Evolutionary conservation across 2,113 vertebrate species (phyloP).

Genomic region (Chrysemys picta): DNA sequence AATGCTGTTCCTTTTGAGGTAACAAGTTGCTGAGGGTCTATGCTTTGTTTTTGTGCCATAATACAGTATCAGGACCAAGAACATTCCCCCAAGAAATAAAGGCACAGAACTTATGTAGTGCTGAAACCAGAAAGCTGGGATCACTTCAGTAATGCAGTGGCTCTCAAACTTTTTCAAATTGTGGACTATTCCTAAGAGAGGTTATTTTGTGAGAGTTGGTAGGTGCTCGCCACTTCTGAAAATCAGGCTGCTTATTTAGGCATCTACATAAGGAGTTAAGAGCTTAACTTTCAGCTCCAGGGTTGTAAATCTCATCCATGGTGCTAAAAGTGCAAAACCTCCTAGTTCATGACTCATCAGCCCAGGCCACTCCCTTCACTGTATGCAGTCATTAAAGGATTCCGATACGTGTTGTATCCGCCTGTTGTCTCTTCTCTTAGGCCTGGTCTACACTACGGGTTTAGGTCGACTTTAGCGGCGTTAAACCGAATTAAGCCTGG

Average conservation of each 20-base stretch:
- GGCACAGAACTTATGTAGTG: fast-evolving
- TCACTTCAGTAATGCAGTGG: background rate
- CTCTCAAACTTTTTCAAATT: background rate
- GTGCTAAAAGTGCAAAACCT: background rate
- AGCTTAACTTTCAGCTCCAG: background rate
- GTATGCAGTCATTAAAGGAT: background rate
- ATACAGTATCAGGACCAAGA: background rate
- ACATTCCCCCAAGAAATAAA: background rate
- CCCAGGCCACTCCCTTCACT: background rate
- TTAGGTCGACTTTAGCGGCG: too few relatives aligned
- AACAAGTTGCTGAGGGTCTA: background rate
- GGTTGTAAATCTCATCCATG: background rate
- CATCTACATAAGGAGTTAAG: background rate
- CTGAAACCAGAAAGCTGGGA: fast-evolving
- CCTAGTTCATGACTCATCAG: background rate
- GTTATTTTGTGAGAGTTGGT: fast-evolving
- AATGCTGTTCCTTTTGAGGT: background rate
- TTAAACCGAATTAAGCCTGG: too few relatives aligned
- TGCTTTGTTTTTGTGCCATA: background rate
- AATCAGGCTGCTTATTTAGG: background rate
- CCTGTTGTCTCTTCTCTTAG: background rate
- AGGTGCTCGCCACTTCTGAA: background rate
- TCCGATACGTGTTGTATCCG: background rate
- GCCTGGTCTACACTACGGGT: too few relatives aligned
- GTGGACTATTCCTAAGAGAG: background rate